Evolutionary conservation across 2,113 vertebrate genomes (phyloP).

Genomic region (Muscicapa adusta): DNA sequence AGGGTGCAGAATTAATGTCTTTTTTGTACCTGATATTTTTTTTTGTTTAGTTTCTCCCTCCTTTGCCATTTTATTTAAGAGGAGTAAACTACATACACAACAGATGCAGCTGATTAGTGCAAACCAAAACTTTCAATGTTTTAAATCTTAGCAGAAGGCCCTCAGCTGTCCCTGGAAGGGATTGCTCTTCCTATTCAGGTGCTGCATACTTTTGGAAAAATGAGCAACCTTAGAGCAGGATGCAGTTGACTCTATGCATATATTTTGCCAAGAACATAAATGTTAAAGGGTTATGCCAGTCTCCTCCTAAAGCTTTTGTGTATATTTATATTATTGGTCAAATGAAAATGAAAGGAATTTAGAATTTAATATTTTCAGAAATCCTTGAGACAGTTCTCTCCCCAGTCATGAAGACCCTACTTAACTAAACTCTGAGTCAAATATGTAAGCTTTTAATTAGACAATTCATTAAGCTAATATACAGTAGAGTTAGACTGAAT

Average conservation of each 20-base stretch:
- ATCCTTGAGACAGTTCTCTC: background rate
- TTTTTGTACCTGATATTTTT: background rate
- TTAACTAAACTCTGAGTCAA: background rate
- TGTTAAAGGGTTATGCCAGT: background rate
- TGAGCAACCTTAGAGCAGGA: background rate
- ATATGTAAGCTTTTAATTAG: background rate
- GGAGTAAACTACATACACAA: background rate
- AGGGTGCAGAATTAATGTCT: background rate
- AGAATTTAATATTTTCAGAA: background rate
- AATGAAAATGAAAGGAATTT: background rate
- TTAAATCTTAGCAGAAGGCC: background rate
- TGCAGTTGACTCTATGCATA: background rate
- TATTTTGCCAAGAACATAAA: background rate
- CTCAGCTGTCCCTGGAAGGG: background rate
- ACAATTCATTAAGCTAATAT: background rate
- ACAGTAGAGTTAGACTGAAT: background rate
- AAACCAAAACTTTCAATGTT: background rate
- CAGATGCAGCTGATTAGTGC: background rate
- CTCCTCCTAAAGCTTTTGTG: background rate
- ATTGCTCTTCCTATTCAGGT: background rate
- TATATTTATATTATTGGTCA: background rate
- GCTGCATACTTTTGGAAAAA: background rate
- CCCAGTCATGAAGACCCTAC: background rate
- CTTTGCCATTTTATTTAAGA: constrained; percentile 10
- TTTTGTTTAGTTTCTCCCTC: background rate